Base-by-base conservation (phyloP, 2,797 vertebrate species). In the Poeciliopsis infans region DNA sequence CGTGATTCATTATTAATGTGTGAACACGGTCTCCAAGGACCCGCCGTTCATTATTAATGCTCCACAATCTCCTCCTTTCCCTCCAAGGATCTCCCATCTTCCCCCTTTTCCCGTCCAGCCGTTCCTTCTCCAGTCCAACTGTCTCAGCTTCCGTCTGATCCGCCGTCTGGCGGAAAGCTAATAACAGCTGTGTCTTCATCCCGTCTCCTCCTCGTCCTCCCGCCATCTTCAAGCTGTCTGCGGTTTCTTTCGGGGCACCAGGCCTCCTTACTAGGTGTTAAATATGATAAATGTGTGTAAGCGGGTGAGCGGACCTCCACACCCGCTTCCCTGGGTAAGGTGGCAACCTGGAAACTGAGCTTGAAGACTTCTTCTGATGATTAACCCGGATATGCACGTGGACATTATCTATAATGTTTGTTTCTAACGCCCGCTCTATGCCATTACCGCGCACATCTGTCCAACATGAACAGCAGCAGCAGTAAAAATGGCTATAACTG, bases 1-100 rank as follows among this genome's bases (percentile, higher is more conserved):
- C 71, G 81, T 11, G 13, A 86, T 94, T 77, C 72, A 93, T 94
- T 91, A 93, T 95, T 94, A 84, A 95, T 90, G 86, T 83, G 85
- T 79, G 84, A 88, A 94, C 91, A 92, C 49, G 80, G 82, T 93
- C 92, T 83, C 93, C 74, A 15, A 87, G 93, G 93, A 91, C 78
- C 86, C 64, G 66, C 23, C 80, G 86, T 94, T 83, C 78, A 95
- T 94, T 94, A 94, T 94, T 93, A 88, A 94, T 93, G 90, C 75
- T 74, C 78, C 74, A 87, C 85, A 75, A 82, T 87, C 83, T 85
- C 78, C 82, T 68, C 66, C 46, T 41, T 86, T 78, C 80, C 88
- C 92, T 93, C 90, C 75, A 36, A 93, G 91, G 92, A 91, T 84
- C 86, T 89, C 90, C 86, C 88, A 81, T 81, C 88, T 74, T 74